Base-by-base conservation (phyloP, 1,140 invertebrate genomes). In the Sipha flava region DNA sequence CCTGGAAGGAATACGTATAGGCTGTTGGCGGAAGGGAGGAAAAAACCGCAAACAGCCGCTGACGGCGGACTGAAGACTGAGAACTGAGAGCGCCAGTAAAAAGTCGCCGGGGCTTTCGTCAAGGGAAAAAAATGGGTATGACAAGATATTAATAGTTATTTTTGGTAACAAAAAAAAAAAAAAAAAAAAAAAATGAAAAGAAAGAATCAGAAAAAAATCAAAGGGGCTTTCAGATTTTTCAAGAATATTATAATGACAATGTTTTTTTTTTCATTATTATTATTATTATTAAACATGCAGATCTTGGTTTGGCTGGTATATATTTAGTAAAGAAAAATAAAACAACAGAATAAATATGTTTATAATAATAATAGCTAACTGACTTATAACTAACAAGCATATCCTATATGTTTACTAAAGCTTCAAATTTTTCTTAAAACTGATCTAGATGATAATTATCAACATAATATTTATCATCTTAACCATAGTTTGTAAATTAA, bases 101-200 rank as follows among this genome's bases (percentile, higher is more conserved):
- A 77, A 77, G 73, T 77, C 73, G 37, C 16, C 73, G 37, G 52
- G 52, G 73, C 73, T 77, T 77, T 77, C 73, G 73, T 77, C 73
- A 77, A 59, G 52, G 73, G 73, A 34, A 43, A 77, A 77, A 77
- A 77, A 77, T 26, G 73, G 73, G 49, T 77, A 77, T 77, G 73
- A 77, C 73, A 77, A 77, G 73, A 77, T 77, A 77, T 77, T 77
- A 77, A 77, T 77, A 77, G 73, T 77, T 77, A 77, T 77, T 77
- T 75, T 14, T 70, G 66, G 66, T 59, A 18, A 59, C 31, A 26
- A 59, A 54, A 57, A 57, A 77, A 59, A 57, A 59, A 59, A 4
- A 47, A 66, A 54, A 73, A 59, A 29, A 12, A 45, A 77, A 52
- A 73, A 43, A 57, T 6, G 21, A 7, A 57, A 77, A 40, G 49